These are phyloP conservation scores for Heterocephalus glaber DNA, from an alignment of 2,113 vertebrate genomes.

Conservation along the genomic window DNA sequence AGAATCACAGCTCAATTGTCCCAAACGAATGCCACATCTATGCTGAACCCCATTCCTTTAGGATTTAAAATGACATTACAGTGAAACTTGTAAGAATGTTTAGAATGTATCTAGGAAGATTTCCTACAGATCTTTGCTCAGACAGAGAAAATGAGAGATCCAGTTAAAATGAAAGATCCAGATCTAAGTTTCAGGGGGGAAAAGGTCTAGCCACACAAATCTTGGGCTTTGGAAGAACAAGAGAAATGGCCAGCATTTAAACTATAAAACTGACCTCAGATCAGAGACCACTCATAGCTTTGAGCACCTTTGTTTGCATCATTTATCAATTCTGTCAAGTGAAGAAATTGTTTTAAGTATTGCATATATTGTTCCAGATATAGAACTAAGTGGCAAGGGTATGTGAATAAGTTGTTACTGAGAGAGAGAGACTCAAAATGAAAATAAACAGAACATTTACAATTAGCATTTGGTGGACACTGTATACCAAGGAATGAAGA, in stretches of 20 bases:
- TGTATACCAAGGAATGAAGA: neutral
- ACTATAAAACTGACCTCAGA: neutral
- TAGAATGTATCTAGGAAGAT: neutral
- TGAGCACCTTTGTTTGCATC: neutral
- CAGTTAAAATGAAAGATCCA: neutral
- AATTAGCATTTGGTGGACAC: neutral
- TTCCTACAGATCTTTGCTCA: neutral
- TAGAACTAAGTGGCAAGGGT: neutral
- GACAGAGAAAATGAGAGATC: neutral
- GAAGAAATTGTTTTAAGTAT: neutral
- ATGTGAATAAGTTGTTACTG: neutral
- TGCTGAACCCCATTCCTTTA: neutral
- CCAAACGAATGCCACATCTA: neutral
- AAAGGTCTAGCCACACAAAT: neutral
- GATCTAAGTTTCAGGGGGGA: neutral
- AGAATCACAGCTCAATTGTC: neutral
- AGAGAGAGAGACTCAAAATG: neutral
- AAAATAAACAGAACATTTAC: neutral
- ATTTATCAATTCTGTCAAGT: neutral
- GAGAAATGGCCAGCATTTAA: neutral
- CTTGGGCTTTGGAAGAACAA: neutral
- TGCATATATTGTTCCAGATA: neutral
- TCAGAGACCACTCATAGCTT: neutral
- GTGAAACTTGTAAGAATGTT: conserved; percentile 50
- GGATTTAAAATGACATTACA: conserved; percentile 39